These are phyloP conservation scores for Schizopygopsis malacanthus DNA, from an alignment of 2,797 vertebrate species.

Conservation along the genomic window DNA sequence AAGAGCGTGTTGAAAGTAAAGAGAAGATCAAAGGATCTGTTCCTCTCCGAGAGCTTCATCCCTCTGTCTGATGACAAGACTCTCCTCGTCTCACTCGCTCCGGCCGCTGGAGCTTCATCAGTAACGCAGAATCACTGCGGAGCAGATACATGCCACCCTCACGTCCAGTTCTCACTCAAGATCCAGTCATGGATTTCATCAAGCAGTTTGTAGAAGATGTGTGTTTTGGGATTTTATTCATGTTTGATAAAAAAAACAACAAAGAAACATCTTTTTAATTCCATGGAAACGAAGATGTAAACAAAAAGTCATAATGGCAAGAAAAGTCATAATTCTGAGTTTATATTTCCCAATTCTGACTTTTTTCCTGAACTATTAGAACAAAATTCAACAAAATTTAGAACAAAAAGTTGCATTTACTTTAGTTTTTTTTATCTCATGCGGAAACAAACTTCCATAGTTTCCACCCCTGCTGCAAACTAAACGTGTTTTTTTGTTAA, in stretches of 20 bases:
- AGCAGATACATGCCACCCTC: background rate
- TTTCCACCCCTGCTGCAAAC: background rate
- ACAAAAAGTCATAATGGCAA: too few species aligned
- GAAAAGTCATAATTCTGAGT: too few species aligned
- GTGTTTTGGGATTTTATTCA: background rate
- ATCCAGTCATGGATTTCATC: background rate
- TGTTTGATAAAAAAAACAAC: background rate
- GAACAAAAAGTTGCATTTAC: background rate
- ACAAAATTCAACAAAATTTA: too few species aligned
- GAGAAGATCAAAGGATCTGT: conserved; percentile 24
- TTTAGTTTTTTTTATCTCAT: background rate
- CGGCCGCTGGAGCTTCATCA: background rate
- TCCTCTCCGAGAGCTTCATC: background rate
- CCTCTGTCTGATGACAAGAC: background rate
- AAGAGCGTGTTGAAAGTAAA: conserved; percentile 10
- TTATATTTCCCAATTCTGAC: too few species aligned
- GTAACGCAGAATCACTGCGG: background rate
- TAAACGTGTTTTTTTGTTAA: background rate
- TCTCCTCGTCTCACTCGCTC: background rate
- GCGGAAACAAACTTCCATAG: background rate
- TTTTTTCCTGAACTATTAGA: background rate
- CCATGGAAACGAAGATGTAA: too few species aligned
- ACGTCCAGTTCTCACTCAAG: background rate
- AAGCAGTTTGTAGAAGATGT: background rate
- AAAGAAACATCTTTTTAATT: too few species aligned